A percentile compares a stretch with the other conserved stretches of the same genome.
Evolutionary conservation across 2,797 vertebrate genomes (phyloP).

Genomic region (Ispidina lecontei): DNA sequence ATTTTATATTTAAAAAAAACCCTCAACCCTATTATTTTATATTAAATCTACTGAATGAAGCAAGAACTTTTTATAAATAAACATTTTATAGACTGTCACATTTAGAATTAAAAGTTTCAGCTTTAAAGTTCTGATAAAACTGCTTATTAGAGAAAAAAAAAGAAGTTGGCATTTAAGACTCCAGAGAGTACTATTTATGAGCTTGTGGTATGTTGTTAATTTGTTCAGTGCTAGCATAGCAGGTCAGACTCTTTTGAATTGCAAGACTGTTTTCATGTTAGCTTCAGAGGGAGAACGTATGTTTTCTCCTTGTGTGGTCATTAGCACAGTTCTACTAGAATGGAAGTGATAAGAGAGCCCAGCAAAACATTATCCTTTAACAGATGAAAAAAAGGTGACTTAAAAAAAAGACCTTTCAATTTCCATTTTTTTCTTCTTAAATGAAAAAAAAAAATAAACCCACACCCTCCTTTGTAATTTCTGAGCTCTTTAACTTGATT

Average conservation of each 20-base stretch:
- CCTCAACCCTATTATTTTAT: not conserved
- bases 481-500: not conserved
- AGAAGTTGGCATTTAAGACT: constrained; percentile 26
- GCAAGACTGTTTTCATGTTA: constrained; percentile 47
- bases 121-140: constrained; percentile 26
- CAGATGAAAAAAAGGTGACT: not conserved
- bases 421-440: not conserved
- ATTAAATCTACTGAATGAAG: not conserved
- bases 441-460: too few relatives aligned
- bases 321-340: constrained; percentile 49
- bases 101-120: not conserved
- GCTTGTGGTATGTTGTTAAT: constrained; percentile 67
- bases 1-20: not conserved
- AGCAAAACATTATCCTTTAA: not conserved
- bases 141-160: constrained; percentile 40
- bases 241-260: constrained; percentile 53
- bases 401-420: not conserved
- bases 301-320: constrained; percentile 75
- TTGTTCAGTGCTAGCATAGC: constrained; percentile 42
- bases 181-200: constrained; percentile 64
- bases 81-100: not conserved
- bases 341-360: not conserved
- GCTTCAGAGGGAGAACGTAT: constrained; percentile 47
- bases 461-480: not conserved
- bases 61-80: constrained; percentile 1